Evolutionary conservation across 2,888 invertebrate species (phyloP), one percentile per base, ranked within the genome.

Genomic region (Pyrocoelia pectoralis): DNA sequence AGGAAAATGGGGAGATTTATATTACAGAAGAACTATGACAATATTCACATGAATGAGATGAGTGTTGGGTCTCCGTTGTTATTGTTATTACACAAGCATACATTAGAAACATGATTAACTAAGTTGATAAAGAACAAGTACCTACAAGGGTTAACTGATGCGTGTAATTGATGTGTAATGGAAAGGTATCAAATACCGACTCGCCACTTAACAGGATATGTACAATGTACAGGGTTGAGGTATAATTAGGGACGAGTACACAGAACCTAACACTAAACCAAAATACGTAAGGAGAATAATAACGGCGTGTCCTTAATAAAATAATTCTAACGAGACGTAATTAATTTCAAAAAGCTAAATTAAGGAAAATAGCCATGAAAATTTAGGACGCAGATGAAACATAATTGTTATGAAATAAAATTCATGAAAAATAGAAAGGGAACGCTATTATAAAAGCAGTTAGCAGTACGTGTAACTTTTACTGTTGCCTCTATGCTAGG

Each of bases 391-490:
- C 33, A 18, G 17, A 46, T 46, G 18, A 51, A 48, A 33, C 40
- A 17, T 28, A 40, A 56, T 56, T 62, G 40, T 38, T 41, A 19
- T 18, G 46, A 58, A 65, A 64, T 67, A 52, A 67, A 63, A 67
- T 55, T 59, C 59, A 60, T 48, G 50, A 55, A 53, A 48, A 59
- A 67, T 59, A 49, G 65, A 67, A 65, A 13, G 51, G 62, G 29
- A 56, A 48, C 33, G 56, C 55, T 43, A 63, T 68, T 65, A 68
- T 49, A 40, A 62, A 61, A 65, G 65, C 65, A 65, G 59, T 59
- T 67, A 61, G 68, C 66, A 68, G 70, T 70, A 69, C 70, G 64
- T 72, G 70, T 71, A 67, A 66, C 66, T 66, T 66, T 61, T 56
- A 53, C 66, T 68, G 68, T 59, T 46, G 66, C 17, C 46, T 46